Conservation (phyloP, 2,797 vertebrate genomes). For the Yasuhikotakia modesta region DNA sequence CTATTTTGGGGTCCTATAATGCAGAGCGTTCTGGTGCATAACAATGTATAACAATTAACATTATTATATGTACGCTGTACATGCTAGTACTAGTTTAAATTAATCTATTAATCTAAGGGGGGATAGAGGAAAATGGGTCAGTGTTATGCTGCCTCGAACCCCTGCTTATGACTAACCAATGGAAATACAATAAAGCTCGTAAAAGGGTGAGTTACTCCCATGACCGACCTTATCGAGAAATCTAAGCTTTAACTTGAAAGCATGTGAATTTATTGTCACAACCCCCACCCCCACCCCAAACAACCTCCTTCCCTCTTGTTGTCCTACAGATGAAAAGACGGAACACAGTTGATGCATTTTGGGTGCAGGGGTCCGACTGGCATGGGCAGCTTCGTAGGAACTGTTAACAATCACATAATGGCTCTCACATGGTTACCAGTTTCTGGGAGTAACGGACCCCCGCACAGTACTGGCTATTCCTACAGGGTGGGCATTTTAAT, state of each 20-base stretch:
- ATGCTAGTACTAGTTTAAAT: slow-evolving; percentile 26
- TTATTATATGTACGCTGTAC: slow-evolving; percentile 62
- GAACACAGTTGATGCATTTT: slow-evolving; percentile 49
- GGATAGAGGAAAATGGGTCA: slow-evolving; percentile 33
- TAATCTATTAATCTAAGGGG: slow-evolving; percentile 39
- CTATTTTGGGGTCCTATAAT: slow-evolving; percentile 44
- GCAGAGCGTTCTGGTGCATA: slow-evolving; percentile 55
- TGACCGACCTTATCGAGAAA: slow-evolving; percentile 65
- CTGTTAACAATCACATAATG: slow-evolving; percentile 78
- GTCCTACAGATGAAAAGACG: slow-evolving; percentile 58
- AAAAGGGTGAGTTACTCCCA: slow-evolving; percentile 62
- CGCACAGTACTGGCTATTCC: slow-evolving; percentile 77
- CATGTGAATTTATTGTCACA: slow-evolving; percentile 48
- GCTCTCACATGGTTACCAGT: slow-evolving; percentile 77
- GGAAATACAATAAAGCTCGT: slow-evolving; percentile 63
- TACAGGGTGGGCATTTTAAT: slow-evolving; percentile 61
- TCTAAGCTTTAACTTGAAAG: slow-evolving; percentile 58
- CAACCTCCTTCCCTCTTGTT: slow-evolving; percentile 30
- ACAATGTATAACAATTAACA: slow-evolving; percentile 59
- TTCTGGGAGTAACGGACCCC: slow-evolving; percentile 67
- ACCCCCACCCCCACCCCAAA: no score
- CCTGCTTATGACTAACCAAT: slow-evolving; percentile 61
- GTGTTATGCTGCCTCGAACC: not conserved
- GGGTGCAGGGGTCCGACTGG: slow-evolving; percentile 40
- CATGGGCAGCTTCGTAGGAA: slow-evolving; percentile 75